These are phyloP conservation scores for Orchesella cincta DNA, from an alignment of 1,140 invertebrate genomes.

Conservation along the genomic window DNA sequence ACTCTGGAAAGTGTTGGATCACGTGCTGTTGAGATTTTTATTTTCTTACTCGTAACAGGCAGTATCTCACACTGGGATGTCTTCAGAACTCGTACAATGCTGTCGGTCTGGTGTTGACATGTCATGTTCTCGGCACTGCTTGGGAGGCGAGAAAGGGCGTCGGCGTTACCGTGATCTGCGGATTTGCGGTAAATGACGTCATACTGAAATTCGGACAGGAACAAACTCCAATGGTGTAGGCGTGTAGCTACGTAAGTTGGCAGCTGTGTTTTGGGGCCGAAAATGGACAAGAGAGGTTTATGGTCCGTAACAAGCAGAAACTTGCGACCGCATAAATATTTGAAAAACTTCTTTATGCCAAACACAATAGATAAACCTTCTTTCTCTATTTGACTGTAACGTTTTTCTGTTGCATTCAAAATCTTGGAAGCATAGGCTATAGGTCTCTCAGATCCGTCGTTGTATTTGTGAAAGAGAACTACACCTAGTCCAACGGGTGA, in stretches of 20 bases:
- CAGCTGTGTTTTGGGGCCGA: conserved; percentile 53
- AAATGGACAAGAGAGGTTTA: conserved; percentile 56
- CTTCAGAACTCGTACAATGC: no score
- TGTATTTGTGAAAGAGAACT: conserved; percentile 56
- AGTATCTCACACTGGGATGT: no score
- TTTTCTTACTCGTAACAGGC: not conserved
- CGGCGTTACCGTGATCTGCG: no score
- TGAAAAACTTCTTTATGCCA: conserved; percentile 38
- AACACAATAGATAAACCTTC: conserved; percentile 60
- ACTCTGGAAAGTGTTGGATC: not conserved
- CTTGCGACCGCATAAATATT: not conserved
- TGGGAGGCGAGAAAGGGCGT: not conserved
- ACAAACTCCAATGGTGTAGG: not conserved
- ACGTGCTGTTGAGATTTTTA: not conserved
- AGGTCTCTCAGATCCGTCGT: conserved; percentile 47
- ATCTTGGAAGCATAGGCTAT: not conserved
- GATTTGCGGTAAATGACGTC: not conserved
- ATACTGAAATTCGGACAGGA: not conserved
- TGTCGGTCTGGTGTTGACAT: not conserved
- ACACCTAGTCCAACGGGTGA: conserved; percentile 51
- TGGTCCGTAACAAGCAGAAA: conserved; percentile 58
- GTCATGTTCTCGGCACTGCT: not conserved
- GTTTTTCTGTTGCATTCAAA: not conserved
- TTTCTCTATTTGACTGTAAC: conserved; percentile 55
- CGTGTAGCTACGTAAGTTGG: conserved; percentile 53